These are phyloP conservation scores for Tragopan temminckii DNA, from an alignment of 2,797 vertebrate species.

Conservation along the genomic window DNA sequence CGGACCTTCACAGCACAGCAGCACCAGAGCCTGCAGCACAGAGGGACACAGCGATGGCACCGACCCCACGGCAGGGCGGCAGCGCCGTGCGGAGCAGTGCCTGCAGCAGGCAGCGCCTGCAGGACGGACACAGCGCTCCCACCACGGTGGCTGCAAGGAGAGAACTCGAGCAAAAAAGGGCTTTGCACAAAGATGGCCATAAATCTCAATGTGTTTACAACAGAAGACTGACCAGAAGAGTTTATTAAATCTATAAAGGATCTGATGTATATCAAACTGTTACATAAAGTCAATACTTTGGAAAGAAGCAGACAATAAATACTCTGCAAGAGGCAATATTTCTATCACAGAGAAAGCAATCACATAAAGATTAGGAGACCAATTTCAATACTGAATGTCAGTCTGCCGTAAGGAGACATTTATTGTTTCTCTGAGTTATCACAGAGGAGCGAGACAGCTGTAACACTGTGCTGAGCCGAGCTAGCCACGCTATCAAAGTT, in stretches of 20 bases:
- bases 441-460: slow-evolving; percentile 8
- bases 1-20: no score
- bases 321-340: slow-evolving; percentile 82
- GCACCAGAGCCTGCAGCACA: no score
- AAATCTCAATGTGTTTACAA: slow-evolving; percentile 86
- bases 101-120: no score
- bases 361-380: slow-evolving; percentile 85
- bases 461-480: slow-evolving; percentile 39
- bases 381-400: slow-evolving; percentile 81
- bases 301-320: slow-evolving; percentile 86
- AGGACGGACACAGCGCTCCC: no score
- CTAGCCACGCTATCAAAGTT: slow-evolving; percentile 50
- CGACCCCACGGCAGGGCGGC: no score
- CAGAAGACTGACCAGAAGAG: slow-evolving; percentile 84
- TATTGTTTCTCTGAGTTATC: slow-evolving; percentile 80
- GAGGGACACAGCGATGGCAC: no score
- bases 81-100: no score
- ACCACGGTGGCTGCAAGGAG: slow-evolving; percentile 34
- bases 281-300: slow-evolving; percentile 88
- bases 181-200: slow-evolving; percentile 75
- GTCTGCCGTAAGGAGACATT: slow-evolving; percentile 68
- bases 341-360: slow-evolving; percentile 84
- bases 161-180: slow-evolving; percentile 79
- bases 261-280: slow-evolving; percentile 87
- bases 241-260: slow-evolving; percentile 86